Percentiles rank a stretch among this genome's conserved stretches.
These are phyloP conservation scores for Amaurobius ferox DNA, from an alignment of 2,888 invertebrate species.

Conservation along the genomic window DNA sequence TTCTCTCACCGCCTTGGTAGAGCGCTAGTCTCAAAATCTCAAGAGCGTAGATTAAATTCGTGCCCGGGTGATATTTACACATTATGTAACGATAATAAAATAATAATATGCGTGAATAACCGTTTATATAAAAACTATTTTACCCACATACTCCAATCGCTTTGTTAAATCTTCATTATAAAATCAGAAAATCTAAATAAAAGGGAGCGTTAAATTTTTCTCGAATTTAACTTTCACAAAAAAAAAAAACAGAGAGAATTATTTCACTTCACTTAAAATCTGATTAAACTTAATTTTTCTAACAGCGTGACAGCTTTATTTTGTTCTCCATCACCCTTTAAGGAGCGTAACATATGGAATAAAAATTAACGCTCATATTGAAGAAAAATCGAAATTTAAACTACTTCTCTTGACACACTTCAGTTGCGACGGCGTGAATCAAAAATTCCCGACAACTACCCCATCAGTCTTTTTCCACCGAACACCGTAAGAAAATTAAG, in stretches of 20 bases:
- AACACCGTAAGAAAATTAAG: slow-evolving; percentile 56
- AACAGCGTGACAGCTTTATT: not conserved
- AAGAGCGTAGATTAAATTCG: too few species aligned
- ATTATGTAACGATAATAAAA: too few species aligned
- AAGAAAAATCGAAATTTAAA: slow-evolving; percentile 16
- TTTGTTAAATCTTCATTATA: too few species aligned
- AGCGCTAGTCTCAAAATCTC: too few species aligned
- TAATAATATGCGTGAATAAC: too few species aligned
- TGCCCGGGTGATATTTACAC: too few species aligned
- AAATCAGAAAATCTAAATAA: too few species aligned
- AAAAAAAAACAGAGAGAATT: not conserved
- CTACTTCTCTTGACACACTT: slow-evolving; percentile 2
- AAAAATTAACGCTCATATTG: slow-evolving; percentile 9
- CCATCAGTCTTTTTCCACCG: slow-evolving; percentile 9
- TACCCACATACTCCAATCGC: too few species aligned
- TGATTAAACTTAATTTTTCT: slow-evolving; percentile 10
- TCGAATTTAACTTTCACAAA: too few species aligned
- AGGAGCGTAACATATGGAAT: slow-evolving; percentile 1
- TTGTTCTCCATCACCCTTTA: not conserved
- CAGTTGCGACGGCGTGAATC: slow-evolving; percentile 3
- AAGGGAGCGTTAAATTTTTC: too few species aligned
- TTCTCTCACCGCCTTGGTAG: too few species aligned
- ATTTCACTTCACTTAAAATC: not conserved
- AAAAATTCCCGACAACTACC: slow-evolving; percentile 7
- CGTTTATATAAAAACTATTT: too few species aligned